A percentile compares a stretch with the other conserved stretches of the same genome.
phyloP scores from a whole-genome alignment of 2,888 invertebrate species.

The Kryphioiulus occultus region DNA sequence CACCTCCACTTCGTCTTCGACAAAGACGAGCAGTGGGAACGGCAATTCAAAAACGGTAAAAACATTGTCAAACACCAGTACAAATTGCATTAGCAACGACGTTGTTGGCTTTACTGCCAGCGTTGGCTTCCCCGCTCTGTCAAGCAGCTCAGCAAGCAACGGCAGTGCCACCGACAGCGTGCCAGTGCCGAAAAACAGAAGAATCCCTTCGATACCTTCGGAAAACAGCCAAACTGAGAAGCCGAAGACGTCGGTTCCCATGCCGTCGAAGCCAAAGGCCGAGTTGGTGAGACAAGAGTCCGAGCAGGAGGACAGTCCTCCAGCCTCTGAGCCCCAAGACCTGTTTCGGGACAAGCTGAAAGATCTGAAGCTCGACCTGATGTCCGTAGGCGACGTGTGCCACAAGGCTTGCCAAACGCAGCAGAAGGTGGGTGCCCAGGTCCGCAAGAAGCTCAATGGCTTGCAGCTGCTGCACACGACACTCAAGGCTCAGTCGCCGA shows the following conservation, averaged over 20 bases:
- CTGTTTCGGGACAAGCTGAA: not conserved
- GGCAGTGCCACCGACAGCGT: not conserved
- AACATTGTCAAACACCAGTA: not conserved
- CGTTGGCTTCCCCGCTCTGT: too few relatives aligned
- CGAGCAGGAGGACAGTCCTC: not conserved
- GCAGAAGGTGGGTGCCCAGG: slow-evolving; percentile 11
- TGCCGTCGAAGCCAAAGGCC: not conserved
- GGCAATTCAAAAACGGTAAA: not conserved
- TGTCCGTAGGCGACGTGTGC: not conserved
- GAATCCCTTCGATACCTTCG: not conserved
- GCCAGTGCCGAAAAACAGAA: not conserved
- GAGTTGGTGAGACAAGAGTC: not conserved
- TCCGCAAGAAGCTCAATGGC: slow-evolving; percentile 33
- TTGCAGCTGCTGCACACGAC: slow-evolving; percentile 29
- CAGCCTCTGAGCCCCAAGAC: not conserved
- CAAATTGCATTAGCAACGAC: not conserved
- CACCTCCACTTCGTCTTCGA: not conserved
- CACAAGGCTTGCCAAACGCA: not conserved
- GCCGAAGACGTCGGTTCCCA: not conserved
- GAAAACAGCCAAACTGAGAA: not conserved
- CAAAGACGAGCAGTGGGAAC: not conserved
- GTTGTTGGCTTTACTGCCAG: not conserved
- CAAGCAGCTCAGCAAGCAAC: not conserved
- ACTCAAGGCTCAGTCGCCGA: slow-evolving; percentile 21
- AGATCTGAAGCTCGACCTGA: not conserved